Evolutionary conservation across 1,140 invertebrate genomes (phyloP), one percentile per base, ranked within the genome.

Genomic region (Ectropis grisescens): DNA sequence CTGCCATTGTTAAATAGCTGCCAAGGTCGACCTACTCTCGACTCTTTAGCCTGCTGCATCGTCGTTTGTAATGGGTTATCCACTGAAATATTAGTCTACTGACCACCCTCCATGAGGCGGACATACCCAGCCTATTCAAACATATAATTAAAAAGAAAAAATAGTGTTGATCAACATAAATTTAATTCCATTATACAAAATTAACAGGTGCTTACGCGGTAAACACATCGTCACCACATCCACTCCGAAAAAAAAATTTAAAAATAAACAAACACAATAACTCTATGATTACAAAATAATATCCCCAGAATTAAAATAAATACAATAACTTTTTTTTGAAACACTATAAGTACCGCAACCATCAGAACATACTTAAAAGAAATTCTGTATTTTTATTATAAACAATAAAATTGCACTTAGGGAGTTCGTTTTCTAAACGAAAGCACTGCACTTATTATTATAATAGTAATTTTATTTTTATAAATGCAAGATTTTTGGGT

Each of bases 401-500:
- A 56, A 52, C 50, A 62, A 42, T 58, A 64, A 75, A 74, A 75
- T 71, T 75, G 65, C 67, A 75, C 70, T 62, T 61, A 57, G 33
- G 55, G 42, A 61, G 53, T 40, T 22, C 36, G 25, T 58, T 47
- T 56, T 57, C 53, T 19, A 47, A 45, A 60, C 44, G 56, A 58
- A 53, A 54, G 49, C 34, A 37, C 38, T 46, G 26, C 8, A 19
- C 16, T 19, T 57, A 42, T 64, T 62, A 68, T 35, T 19, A 13
- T 50, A 47, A 40, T 65, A 68, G 59, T 58, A 58, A 36, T 65
- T 53, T 36, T 44, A 22, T 33, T 47, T 57, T 46, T 51, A 53
- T 70, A 74, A 78, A 78, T 76, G 61, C 68, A 71, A 61, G 46
- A 58, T 72, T 71, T 76, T 76, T 76, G 71, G 67, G 61, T 59